Base-by-base conservation (phyloP, 2,888 invertebrate genomes). In the Campoletis raptor region DNA sequence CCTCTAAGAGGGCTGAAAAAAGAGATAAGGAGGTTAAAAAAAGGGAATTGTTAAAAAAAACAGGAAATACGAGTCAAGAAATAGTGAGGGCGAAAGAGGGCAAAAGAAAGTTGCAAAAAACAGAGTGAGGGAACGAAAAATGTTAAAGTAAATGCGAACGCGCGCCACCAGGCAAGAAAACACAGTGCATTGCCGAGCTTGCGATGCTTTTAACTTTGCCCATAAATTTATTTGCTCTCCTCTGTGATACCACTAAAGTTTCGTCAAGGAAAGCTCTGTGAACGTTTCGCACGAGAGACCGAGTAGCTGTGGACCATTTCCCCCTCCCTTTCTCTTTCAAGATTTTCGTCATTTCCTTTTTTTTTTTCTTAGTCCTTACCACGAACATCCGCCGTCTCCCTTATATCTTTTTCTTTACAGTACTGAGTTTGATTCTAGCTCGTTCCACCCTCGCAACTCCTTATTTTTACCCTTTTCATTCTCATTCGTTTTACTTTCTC, bases 221-320 rank as follows among this genome's bases (percentile, higher is more conserved):
- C 93, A 92, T 93, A 93, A 93, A 93, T 93, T 93, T 93, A 93
- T 93, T 93, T 93, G 90, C 91, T 86, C 88, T 85, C 74, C 79
- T 87, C 86, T 87, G 88, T 89, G 90, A 91, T 91, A 91, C 91
- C 89, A 90, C 90, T 90, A 90, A 93, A 93, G 91, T 93, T 93
- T 93, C 91, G 92, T 92, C 91, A 92, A 92, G 91, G 86, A 91
- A 88, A 82, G 69, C 82, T 81, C 73, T 61, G 69, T 48, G 76
- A 78, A 36, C 84, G 86, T 86, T 81, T 81, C 84, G 78, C 83
- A 85, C 79, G 82, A 82, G 67, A 69, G 74, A 70, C 24, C 54
- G 81, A 84, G 86, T 74, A 79, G 72, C 77, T 82, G 67, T 74
- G 80, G 83, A 64, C 87, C 77, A 77, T 89, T 87, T 88, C 87